Base-by-base conservation (phyloP, 1,140 invertebrate species). In the Neodiprion virginianus region DNA sequence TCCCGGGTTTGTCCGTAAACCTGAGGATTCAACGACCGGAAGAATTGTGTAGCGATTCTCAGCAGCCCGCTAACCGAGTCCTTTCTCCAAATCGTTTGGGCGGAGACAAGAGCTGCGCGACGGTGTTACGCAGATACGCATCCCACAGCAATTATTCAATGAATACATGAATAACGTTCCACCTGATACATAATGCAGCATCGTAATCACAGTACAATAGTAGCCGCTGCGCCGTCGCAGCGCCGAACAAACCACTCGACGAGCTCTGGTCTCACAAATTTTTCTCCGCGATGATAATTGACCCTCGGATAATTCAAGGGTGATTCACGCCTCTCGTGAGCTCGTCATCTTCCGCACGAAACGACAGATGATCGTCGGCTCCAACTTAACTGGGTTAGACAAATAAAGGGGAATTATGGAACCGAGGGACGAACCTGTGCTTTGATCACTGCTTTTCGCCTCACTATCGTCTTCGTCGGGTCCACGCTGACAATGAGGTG, bases 141-240 rank as follows among this genome's bases (percentile, higher is more conserved):
- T 61, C 53, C 53, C 53, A 61, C 53, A 61, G 53, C 53, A 61
- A 61, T 61, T 61, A 61, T 61, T 61, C 53, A 61, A 61, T 61
- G 53, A 61, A 61, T 61, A 61, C 8, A 61, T 61, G 53, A 61
- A 61, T 61, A 61, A 61, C 11, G 53, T 61, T 61, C 53, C n/a
- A 61, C 53, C 53, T 61, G 53, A 61, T 61, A 61, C 53, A 61
- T 61, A 61, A 61, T 61, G 11, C 53, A 61, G 3, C 53, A 61
- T 61, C 53, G 11, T 7, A 61, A 61, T 61, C 11, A 61, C 53
- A 61, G 11, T 61, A 61, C 53, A 61, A 61, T 61, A 61, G 53
- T 61, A 61, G 53, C 53, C 8, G n/a, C 53, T 61, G n/a, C 53
- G 53, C 11, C 4, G 53, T 61, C 53, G 11, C 53, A 61, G 11